phyloP scores from a whole-genome alignment of 2,888 invertebrate genomes.

The Philhelius pedissequus region DNA sequence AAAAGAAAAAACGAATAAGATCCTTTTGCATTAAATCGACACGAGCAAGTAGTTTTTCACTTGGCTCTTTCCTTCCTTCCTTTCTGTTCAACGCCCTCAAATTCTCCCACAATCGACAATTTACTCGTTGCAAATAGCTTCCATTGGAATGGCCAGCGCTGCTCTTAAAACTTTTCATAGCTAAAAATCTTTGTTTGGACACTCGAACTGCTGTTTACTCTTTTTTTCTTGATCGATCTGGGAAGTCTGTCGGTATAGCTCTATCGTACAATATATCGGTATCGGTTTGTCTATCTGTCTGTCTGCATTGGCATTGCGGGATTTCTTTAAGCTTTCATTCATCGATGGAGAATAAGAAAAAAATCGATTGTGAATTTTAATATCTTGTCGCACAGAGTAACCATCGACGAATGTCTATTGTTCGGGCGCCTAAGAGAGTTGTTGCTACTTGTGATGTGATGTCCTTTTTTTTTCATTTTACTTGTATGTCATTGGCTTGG shows the following conservation, averaged over 20 bases:
- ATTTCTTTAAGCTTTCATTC: constrained; percentile 54
- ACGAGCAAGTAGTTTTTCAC: constrained; percentile 58
- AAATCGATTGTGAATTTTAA: constrained; percentile 59
- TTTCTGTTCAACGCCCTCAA: background rate
- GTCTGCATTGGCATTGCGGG: constrained; percentile 39
- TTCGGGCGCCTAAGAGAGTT: constrained; percentile 46
- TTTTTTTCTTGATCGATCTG: constrained; percentile 58
- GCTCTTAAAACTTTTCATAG: constrained; percentile 6
- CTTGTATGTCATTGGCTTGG: constrained; percentile 1
- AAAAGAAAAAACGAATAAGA: background rate
- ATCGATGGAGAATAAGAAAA: background rate
- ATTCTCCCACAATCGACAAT: constrained; percentile 37
- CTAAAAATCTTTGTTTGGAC: constrained; percentile 6
- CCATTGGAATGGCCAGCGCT: constrained; percentile 14
- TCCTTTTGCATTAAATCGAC: constrained; percentile 66
- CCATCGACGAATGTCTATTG: constrained; percentile 37
- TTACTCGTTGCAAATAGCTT: constrained; percentile 63
- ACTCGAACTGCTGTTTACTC: constrained; percentile 59
- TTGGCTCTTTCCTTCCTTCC: constrained; percentile 3
- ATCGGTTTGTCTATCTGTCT: constrained; percentile 35
- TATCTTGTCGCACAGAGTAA: constrained; percentile 43
- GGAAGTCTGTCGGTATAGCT: constrained; percentile 27
- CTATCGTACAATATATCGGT: too few relatives aligned
- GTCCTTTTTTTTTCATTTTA: background rate
- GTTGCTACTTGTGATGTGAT: constrained; percentile 2